Evolutionary conservation across 2,113 vertebrate species (phyloP).

Genomic region (Pionites leucogaster): DNA sequence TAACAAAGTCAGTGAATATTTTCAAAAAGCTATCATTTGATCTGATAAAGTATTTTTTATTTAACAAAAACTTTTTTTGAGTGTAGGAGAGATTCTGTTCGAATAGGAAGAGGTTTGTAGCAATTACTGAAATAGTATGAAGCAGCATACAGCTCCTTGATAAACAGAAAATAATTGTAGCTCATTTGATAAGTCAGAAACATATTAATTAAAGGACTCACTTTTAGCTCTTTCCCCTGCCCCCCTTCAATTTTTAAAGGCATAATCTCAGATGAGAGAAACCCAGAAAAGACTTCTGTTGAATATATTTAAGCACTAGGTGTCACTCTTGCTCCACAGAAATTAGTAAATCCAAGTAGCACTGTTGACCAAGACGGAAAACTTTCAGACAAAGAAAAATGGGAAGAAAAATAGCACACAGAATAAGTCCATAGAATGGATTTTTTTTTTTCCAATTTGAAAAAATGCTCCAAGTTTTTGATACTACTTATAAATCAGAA

Average conservation of each 20-base stretch:
- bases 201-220: not conserved
- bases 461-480: rapidly evolving
- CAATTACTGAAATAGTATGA: not conserved
- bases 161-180: not conserved
- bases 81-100: not conserved
- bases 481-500: not conserved
- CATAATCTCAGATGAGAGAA: not conserved
- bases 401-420: not conserved
- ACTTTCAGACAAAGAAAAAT: not conserved
- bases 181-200: not conserved
- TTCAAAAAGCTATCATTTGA: not conserved
- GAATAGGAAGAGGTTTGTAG: not conserved
- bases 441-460: not conserved
- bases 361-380: rapidly evolving
- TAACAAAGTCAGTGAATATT: not conserved
- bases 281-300: not conserved
- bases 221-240: not conserved
- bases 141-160: not conserved
- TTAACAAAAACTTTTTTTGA: not conserved
- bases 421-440: not conserved
- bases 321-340: slow-evolving; percentile 64
- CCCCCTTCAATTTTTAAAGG: not conserved
- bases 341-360: not conserved
- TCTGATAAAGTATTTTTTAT: not conserved
- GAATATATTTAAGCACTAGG: slow-evolving; percentile 58